Evolutionary conservation across 2,797 vertebrate species (phyloP).

Genomic region (Scleropages formosus): DNA sequence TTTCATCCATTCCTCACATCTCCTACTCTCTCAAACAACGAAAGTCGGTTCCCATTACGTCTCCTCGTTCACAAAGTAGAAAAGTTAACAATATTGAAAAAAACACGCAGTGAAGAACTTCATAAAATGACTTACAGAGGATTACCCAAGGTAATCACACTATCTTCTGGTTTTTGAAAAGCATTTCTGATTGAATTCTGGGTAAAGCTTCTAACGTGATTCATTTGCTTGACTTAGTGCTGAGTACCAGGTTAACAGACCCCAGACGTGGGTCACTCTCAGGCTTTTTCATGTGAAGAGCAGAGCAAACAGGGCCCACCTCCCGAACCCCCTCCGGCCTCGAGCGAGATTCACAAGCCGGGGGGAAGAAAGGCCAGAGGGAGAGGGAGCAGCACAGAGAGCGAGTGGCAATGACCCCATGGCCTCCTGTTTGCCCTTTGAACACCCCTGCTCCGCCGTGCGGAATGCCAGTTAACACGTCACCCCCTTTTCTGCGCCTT

Average conservation of each 20-base stretch:
- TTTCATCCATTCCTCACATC: constrained; percentile 38
- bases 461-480: constrained; percentile 87
- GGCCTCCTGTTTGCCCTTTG: constrained; percentile 70
- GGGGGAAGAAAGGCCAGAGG: background rate
- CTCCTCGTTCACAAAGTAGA: too few species aligned
- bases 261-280: constrained; percentile 48
- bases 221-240: background rate
- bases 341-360: constrained; percentile 8
- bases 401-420: constrained; percentile 71
- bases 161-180: too few species aligned
- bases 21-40: background rate
- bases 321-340: background rate
- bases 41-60: too few species aligned
- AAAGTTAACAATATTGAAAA: too few species aligned
- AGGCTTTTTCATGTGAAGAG: constrained; percentile 9
- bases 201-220: background rate
- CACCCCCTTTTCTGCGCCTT: constrained; percentile 64
- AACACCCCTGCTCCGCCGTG: constrained; percentile 65
- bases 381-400: constrained; percentile 39
- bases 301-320: constrained; percentile 23
- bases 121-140: background rate
- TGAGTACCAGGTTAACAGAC: constrained; percentile 23
- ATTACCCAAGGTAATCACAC: too few species aligned
- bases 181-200: background rate
- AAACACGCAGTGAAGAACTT: constrained; percentile 12